These are phyloP conservation scores for Beaufortia kweichowensis DNA, from an alignment of 2,113 vertebrate genomes.

Conservation along the genomic window DNA sequence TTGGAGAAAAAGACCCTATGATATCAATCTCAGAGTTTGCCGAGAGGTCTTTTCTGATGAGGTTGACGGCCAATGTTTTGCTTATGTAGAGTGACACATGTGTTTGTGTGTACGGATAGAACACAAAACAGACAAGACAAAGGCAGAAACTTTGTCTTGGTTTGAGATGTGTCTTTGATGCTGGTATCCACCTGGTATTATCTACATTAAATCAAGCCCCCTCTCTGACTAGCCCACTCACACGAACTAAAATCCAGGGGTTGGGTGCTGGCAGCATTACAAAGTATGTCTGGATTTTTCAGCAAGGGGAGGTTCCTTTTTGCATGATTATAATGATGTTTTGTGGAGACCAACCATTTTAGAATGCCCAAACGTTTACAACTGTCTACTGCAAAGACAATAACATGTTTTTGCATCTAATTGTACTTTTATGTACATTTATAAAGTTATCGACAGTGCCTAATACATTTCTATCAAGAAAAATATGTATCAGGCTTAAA, in stretches of 20 bases:
- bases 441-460: no score
- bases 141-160: conserved; percentile 16
- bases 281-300: conserved; percentile 61
- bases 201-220: conserved; percentile 15
- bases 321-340: conserved; percentile 21
- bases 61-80: conserved; percentile 58
- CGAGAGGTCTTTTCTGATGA: conserved; percentile 63
- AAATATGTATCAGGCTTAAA: no score
- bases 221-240: conserved; percentile 49
- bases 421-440: no score
- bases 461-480: no score
- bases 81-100: conserved; percentile 39
- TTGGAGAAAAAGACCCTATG: conserved; percentile 68
- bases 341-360: conserved; percentile 20
- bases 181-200: conserved; percentile 7
- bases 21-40: conserved; percentile 66
- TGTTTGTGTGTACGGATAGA: conserved; percentile 37
- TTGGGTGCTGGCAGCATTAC: conserved; percentile 62
- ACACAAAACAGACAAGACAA: conserved; percentile 18
- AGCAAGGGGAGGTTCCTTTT: conserved; percentile 51
- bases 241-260: conserved; percentile 56
- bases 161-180: conserved; percentile 19
- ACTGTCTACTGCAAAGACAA: conserved; percentile 5
- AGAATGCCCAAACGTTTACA: background rate
- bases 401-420: background rate